These are phyloP conservation scores for Xestia ashworthii DNA, from an alignment of 2,888 invertebrate genomes.

Conservation along the genomic window DNA sequence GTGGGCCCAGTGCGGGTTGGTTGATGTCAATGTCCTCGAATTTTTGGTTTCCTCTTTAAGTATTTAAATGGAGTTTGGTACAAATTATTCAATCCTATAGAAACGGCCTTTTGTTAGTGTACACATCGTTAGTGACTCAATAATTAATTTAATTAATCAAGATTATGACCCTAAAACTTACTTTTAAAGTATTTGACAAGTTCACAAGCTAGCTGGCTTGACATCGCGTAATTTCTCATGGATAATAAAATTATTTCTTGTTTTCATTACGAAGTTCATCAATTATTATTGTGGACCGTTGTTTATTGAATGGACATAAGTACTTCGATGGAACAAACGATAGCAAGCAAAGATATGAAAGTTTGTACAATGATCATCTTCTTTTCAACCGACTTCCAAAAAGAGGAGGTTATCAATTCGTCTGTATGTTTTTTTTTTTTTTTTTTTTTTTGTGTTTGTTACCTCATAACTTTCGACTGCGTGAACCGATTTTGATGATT, in stretches of 20 bases:
- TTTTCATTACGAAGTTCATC: constrained; percentile 6
- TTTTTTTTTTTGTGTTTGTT: no score
- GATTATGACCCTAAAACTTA: constrained; percentile 18
- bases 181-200: constrained; percentile 47
- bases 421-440: no score
- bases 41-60: neutral
- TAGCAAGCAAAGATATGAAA: neutral
- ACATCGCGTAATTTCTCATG: constrained; percentile 43
- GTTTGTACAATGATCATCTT: constrained; percentile 8
- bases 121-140: neutral
- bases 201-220: constrained; percentile 23
- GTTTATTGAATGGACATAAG: neutral
- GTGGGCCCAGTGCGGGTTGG: neutral
- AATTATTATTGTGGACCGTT: neutral
- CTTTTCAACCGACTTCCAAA: no score
- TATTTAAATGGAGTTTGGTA: neutral
- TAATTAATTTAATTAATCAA: constrained; percentile 1
- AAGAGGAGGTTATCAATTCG: no score
- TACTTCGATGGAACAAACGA: neutral
- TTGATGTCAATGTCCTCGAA: neutral
- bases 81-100: neutral
- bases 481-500: no score
- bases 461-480: no score
- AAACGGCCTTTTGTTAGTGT: neutral
- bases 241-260: constrained; percentile 23